Base-by-base conservation (phyloP, 1,140 invertebrate species). In the Drosophila setifemur region DNA sequence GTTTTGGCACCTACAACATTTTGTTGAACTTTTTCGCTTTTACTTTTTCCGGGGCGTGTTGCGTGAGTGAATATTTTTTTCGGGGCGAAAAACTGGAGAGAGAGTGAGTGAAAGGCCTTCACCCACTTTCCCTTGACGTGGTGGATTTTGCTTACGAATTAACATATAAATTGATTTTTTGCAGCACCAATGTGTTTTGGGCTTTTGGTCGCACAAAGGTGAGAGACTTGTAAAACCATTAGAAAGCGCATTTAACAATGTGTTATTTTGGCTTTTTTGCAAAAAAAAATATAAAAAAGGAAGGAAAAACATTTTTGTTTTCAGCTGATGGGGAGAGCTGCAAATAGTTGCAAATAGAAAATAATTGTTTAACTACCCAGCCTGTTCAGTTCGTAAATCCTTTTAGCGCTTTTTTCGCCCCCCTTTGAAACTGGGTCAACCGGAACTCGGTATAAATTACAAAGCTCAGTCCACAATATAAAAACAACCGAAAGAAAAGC, bases 81-180 rank as follows among this genome's bases (percentile, higher is more conserved):
- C 74, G 72, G 77, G 18, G 31, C 35, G 33, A 47, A 12, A 35
- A n/a, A n/a, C n/a, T n/a, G n/a, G n/a, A 25, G 21, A n/a, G 16
- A 6, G 12, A 54, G 31, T 37, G 11, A 31, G 19, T 2, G 1
- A 45, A 64, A 49, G 79, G 60, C 47, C 75, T 69, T 68, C 35
- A 42, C 52, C 73, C 78, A 42, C 61, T 42, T 39, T 66, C 40
- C 48, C 29, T n/a, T 12, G 37, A 25, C 44, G 33, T 49, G 70
- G 39, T 68, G 71, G 77, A 73, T 57, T 81, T 86, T 76, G 54
- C 67, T 73, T 61, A 76, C 76, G 73, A 86, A 86, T 86, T 86
- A 86, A 86, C 81, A 86, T 86, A 86, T 86, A 86, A 86, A 86
- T 86, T 86, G 81, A 86, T 86, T 86, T 86, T 87, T 57, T 31